These are phyloP conservation scores for Stegostoma tigrinum DNA, from an alignment of 2,113 vertebrate species.

Conservation along the genomic window DNA sequence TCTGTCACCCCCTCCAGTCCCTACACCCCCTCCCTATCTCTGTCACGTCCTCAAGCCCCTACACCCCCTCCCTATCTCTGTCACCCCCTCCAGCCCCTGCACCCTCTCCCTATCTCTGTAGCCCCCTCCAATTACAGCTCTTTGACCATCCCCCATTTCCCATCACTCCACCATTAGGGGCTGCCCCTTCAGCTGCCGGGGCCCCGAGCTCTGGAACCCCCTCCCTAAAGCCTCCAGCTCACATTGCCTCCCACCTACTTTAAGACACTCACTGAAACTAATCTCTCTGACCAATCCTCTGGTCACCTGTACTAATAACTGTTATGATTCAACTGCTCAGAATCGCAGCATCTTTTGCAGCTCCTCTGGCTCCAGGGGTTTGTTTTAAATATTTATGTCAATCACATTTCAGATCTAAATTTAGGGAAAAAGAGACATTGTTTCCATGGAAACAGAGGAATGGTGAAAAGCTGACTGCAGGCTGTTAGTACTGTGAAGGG, in stretches of 20 bases:
- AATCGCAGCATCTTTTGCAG: too few relatives aligned
- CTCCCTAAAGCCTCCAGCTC: background rate
- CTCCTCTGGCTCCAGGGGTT: background rate
- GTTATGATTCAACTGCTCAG: background rate
- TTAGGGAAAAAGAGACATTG: background rate
- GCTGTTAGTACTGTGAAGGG: background rate
- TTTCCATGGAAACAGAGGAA: constrained; percentile 29
- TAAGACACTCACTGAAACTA: background rate
- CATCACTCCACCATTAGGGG: background rate
- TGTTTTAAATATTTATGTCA: background rate
- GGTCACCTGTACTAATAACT: background rate
- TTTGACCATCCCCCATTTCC: background rate
- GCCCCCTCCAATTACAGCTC: background rate
- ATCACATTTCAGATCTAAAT: constrained; percentile 5
- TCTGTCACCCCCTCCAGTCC: too few relatives aligned
- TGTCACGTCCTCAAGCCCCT: too few relatives aligned
- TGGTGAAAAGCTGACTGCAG: background rate
- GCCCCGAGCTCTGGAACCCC: background rate
- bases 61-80: too few relatives aligned
- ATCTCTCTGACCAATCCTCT: too few relatives aligned
- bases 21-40: too few relatives aligned
- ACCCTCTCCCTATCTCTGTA: background rate
- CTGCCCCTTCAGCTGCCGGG: background rate
- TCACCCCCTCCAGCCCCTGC: too few relatives aligned
- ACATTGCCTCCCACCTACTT: background rate